Base-by-base conservation (phyloP, 2,888 invertebrate genomes). In the Drosophila ochracea region DNA sequence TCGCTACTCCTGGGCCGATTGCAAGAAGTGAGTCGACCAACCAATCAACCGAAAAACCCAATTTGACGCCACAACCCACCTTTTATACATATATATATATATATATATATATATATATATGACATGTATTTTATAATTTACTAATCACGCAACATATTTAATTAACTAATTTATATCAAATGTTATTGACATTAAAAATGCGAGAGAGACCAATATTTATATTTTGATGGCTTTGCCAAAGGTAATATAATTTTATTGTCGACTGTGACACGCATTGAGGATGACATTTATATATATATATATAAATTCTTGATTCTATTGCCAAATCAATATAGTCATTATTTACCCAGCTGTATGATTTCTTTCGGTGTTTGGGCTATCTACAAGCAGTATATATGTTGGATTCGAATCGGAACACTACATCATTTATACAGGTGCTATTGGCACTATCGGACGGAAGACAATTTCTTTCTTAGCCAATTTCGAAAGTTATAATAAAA, bases 1-100 rank as follows among this genome's bases (percentile, higher is more conserved):
- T 72, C 91, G 83, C 58, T 91, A 88, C 74, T 83, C 92, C 74
- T 88, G 89, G 91, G 79, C 90, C 76, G 84, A 85, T 65, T 89
- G 75, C 66, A 76, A 89, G 74, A 79, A 87, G 74, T 84, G 82
- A 84, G 37, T 52, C 58, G 68, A 68, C 58, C 58, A 70, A 65
- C 58, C 31, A 43, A 10, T 52, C 61, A 57, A 57, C 35, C 54
- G 25, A 28, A n/a, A 39, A 52, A 9, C 47, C 54, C 30, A 58
- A 58, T 28, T 50, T 62, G 68, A 75, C 58, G 68, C 52, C 65
- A 59, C 66, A 65, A 28, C 74, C 74, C 58, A 71, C 65, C 41
- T 52, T 57, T 30, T 30, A 52, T 25, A 30, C 30, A 31, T 19
- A 30, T 50, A 50, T 28, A 28, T 49, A 28, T 7, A 25, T 25